Evolutionary conservation across 2,113 vertebrate genomes (phyloP), one percentile per base, ranked within the genome.

Genomic region (Eubucco bourcierii): DNA sequence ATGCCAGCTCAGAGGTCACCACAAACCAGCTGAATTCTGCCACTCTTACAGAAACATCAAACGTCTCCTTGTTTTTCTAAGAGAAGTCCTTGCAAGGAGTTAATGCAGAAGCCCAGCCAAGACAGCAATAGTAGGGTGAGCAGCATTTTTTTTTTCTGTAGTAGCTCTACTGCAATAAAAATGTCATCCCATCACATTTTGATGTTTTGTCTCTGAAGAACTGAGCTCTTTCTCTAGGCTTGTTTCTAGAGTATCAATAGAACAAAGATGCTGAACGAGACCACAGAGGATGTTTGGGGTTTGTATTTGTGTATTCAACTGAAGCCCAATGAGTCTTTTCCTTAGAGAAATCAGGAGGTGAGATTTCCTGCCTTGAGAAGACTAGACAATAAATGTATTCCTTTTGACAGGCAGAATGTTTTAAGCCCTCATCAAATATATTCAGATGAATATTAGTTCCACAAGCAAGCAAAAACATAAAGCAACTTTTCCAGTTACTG

Each of bases 401-500:
- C 17, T 80, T 92, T 88, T 90, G 50, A 86, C 64, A 79, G 81
- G 39, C 63, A 92, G 50, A 79, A 44, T 87, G 76, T 90, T 92
- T 93, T 88, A 84, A 68, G 61, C n/a, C 65, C 37, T 78, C 83
- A 68, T 90, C 68, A 83, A 75, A 88, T 84, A 71, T 24, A 90
- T 72, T 90, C 68, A 64, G 65, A 86, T 27, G 19, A 71, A 64
- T 83, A 53, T 88, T 91, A 64, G 19, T 64, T 90, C 61, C 47
- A 83, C 65, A 80, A 78, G 6, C 13, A 71, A 80, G 87, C 87
- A 80, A 73, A 95, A 88, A 74, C 89, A 82, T 72, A 95, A 88
- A 77, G 17, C 31, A 93, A 55, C 72, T 61, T 88, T 90, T 86
- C 74, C 44, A 93, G 64, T 91, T 90, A 93, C 44, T 78, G 80